Percentiles rank a stretch among this genome's conserved stretches.
These are phyloP conservation scores for Crocidura indochinensis DNA, from an alignment of 2,797 vertebrate species.

Conservation along the genomic window DNA sequence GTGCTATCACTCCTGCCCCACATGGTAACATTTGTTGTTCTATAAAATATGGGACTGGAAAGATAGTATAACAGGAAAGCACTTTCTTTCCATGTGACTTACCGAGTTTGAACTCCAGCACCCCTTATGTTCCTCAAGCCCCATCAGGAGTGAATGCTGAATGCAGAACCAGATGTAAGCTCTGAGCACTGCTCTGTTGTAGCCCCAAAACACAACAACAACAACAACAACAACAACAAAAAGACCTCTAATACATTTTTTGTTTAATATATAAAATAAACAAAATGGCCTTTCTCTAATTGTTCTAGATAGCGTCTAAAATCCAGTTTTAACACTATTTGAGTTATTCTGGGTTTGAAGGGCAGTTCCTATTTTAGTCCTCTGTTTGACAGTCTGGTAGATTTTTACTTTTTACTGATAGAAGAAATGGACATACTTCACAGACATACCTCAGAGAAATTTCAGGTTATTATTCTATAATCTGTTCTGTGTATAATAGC, in stretches of 20 bases:
- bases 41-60: not conserved
- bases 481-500: not conserved
- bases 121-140: no score
- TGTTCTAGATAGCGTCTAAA: not conserved
- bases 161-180: not conserved
- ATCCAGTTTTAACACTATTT: not conserved
- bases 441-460: not conserved
- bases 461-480: not conserved
- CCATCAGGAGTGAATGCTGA: no score
- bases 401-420: not conserved
- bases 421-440: not conserved
- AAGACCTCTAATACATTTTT: no score
- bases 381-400: not conserved
- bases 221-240: no score
- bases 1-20: no score
- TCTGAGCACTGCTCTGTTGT: not conserved
- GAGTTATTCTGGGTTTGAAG: not conserved
- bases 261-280: no score
- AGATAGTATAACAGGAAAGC: no score
- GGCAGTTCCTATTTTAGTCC: not conserved
- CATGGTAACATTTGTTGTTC: not conserved
- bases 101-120: no score
- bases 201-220: no score
- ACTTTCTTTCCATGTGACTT: no score
- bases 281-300: not conserved